Conservation (phyloP, 2,797 vertebrate species). For the Rhadinocentrus ornatus region DNA sequence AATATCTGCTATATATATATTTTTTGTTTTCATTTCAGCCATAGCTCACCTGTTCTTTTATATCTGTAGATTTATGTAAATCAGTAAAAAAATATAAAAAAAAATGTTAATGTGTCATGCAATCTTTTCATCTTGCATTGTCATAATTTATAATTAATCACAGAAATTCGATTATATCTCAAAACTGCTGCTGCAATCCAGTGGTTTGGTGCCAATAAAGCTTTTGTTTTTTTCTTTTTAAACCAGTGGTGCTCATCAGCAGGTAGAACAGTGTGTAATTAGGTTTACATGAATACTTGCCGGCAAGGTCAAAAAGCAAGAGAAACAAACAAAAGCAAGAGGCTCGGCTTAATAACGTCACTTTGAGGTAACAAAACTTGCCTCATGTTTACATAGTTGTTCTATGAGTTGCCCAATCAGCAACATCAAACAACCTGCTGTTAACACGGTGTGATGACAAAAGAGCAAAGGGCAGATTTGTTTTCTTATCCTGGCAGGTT, state of each 20-base stretch:
- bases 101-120: conserved; percentile 77
- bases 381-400: not conserved
- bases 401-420: conserved; percentile 10
- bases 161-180: not conserved
- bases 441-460: not conserved
- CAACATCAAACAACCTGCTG: not conserved
- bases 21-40: conserved; percentile 64
- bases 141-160: not conserved
- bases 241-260: not conserved
- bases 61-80: conserved; percentile 82
- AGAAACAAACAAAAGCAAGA: too few species aligned
- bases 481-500: conserved; percentile 67
- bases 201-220: too few species aligned
- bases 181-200: not conserved
- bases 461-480: conserved; percentile 29
- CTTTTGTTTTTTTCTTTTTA: too few species aligned
- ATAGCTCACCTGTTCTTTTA: conserved; percentile 77
- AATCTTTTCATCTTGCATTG: not conserved
- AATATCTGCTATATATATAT: conserved; percentile 60
- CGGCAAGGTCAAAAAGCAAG: too few species aligned
- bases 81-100: conserved; percentile 69
- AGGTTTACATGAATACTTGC: too few species aligned
- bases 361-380: not conserved
- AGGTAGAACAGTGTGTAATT: not conserved
- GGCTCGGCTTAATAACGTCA: not conserved